Percentiles rank a stretch among this genome's conserved stretches.
Evolutionary conservation across 2,113 vertebrate species (phyloP).

Genomic region (Garra rufa): DNA sequence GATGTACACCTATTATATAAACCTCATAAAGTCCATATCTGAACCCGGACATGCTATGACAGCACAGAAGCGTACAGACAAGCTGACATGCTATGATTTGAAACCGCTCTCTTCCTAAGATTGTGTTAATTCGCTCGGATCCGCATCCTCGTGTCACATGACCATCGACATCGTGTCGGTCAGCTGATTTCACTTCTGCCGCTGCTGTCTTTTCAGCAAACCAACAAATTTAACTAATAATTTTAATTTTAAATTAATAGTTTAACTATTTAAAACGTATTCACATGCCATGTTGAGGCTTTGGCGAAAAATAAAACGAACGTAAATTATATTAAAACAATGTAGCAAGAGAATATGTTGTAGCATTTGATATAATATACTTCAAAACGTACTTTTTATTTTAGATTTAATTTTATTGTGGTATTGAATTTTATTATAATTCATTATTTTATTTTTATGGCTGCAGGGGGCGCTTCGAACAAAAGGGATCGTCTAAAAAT

Average conservation of each 20-base stretch:
- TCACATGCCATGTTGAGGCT: background rate
- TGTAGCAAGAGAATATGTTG: no score
- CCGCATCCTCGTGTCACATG: conserved; percentile 39
- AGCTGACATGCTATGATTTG: background rate
- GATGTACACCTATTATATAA: background rate
- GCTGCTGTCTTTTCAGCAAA: conserved; percentile 23
- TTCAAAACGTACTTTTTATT: background rate
- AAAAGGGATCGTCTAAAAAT: background rate
- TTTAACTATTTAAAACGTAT: background rate
- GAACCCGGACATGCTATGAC: background rate
- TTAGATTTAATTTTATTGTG: background rate
- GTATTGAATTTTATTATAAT: background rate
- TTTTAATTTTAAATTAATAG: background rate
- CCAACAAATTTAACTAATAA: background rate
- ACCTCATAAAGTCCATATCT: background rate
- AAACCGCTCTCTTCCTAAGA: background rate
- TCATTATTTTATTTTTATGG: background rate
- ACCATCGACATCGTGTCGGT: background rate
- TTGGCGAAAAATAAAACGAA: background rate
- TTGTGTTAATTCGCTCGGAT: background rate
- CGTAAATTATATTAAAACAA: background rate
- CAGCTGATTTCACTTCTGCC: conserved; percentile 46
- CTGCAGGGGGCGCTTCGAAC: background rate
- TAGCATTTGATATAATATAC: background rate
- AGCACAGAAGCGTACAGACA: background rate